Conservation (phyloP, 2,888 invertebrate genomes). For the Drosophila anomalata region DNA sequence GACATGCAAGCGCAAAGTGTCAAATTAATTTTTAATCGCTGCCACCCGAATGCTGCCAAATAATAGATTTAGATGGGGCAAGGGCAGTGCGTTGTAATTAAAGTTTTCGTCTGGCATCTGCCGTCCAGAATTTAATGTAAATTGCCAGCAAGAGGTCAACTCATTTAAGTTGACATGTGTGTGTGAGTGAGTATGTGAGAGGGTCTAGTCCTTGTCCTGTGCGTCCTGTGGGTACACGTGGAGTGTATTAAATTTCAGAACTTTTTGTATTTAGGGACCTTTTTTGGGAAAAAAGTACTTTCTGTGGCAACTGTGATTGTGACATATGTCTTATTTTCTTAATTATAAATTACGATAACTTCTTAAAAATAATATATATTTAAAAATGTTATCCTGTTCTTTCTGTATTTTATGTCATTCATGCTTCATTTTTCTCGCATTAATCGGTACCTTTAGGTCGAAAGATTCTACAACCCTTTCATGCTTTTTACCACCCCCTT, state of each 20-base stretch:
- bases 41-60: slow-evolving; percentile 68
- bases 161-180: slow-evolving; percentile 46
- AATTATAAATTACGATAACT: too few species aligned
- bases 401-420: not conserved
- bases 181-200: not conserved
- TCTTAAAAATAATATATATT: too few species aligned
- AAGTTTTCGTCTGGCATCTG: slow-evolving; percentile 53
- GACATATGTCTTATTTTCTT: too few species aligned
- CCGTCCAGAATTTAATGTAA: slow-evolving; percentile 43
- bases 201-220: not conserved
- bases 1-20: slow-evolving; percentile 78
- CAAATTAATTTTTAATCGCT: slow-evolving; percentile 79
- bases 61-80: slow-evolving; percentile 80
- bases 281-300: not conserved
- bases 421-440: not conserved
- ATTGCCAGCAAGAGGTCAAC: slow-evolving; percentile 45
- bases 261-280: not conserved
- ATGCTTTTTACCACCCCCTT: not conserved
- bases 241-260: not conserved
- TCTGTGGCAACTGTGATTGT: too few species aligned
- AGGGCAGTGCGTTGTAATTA: slow-evolving; percentile 62
- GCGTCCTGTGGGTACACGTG: not conserved
- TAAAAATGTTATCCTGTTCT: too few species aligned
- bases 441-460: not conserved
- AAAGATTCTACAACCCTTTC: not conserved